Evolutionary conservation across 2,797 vertebrate genomes (phyloP).

Genomic region (Melanogrammus aeglefinus): DNA sequence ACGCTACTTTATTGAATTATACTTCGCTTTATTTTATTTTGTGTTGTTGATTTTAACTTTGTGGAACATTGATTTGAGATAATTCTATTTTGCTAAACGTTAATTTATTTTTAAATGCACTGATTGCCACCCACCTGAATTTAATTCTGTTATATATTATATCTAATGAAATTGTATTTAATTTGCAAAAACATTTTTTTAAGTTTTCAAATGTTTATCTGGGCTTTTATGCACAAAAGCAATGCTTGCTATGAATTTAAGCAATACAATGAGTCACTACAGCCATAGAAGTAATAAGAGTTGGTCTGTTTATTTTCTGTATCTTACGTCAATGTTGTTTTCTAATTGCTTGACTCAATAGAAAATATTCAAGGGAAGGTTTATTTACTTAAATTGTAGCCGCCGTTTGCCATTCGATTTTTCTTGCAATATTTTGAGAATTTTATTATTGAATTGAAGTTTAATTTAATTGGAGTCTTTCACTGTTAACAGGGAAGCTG

Average conservation of each 20-base stretch:
- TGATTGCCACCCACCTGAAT: constrained; percentile 30
- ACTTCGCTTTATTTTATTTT: constrained; percentile 30
- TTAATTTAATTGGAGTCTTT: neutral
- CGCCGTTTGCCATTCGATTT: neutral
- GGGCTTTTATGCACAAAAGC: neutral
- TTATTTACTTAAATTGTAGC: neutral
- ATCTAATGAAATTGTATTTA: constrained; percentile 9
- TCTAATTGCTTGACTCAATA: neutral
- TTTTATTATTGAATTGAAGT: neutral
- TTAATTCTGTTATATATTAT: constrained; percentile 10
- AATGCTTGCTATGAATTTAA: neutral
- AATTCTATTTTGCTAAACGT: constrained; percentile 35
- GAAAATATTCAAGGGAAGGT: neutral
- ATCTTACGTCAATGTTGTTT: neutral
- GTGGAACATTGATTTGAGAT: constrained; percentile 12
- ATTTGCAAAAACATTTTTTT: constrained; percentile 17
- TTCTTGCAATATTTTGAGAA: neutral
- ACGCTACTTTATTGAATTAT: constrained; percentile 11
- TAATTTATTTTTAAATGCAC: constrained; percentile 13
- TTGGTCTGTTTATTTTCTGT: neutral
- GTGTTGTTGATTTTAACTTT: constrained; percentile 8
- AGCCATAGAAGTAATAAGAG: neutral
- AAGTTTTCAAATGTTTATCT: neutral
- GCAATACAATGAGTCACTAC: neutral
- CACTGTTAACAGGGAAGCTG: neutral